These are phyloP conservation scores for Cataglyphis cursor DNA, from an alignment of 2,888 invertebrate genomes.

Conservation along the genomic window DNA sequence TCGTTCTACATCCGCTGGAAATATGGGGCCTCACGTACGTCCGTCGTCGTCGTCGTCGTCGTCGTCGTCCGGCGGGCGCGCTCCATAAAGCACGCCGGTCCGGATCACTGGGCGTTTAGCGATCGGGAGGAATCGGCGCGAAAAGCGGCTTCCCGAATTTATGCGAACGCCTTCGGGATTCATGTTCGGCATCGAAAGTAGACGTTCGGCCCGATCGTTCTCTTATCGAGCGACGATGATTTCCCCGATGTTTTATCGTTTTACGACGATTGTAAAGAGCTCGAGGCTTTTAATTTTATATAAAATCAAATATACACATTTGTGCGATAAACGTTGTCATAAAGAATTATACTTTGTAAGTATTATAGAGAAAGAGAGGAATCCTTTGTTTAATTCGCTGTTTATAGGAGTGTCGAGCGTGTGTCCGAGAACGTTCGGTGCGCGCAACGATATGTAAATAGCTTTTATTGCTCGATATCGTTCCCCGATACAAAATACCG, in stretches of 20 bases:
- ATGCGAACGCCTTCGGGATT: slow-evolving; percentile 40
- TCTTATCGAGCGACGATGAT: slow-evolving; percentile 39
- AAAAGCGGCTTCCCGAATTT: slow-evolving; percentile 56
- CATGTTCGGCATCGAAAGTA: slow-evolving; percentile 45
- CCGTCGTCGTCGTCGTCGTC: slow-evolving; percentile 18
- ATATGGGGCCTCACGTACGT: slow-evolving; percentile 69
- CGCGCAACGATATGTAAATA: slow-evolving; percentile 36
- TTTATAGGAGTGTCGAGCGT: not conserved
- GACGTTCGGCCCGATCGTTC: slow-evolving; percentile 20
- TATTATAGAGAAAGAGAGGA: not conserved
- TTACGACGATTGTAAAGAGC: not conserved
- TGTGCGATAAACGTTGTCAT: not conserved
- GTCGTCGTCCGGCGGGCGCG: slow-evolving; percentile 39
- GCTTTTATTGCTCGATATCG: slow-evolving; percentile 51
- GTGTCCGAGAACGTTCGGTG: not conserved
- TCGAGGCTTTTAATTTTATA: not conserved
- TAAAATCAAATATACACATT: not conserved
- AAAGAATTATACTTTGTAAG: not conserved
- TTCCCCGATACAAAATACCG: slow-evolving; percentile 5
- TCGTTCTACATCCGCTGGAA: slow-evolving; percentile 79
- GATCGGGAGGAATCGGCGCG: slow-evolving; percentile 61
- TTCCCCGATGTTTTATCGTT: slow-evolving; percentile 17
- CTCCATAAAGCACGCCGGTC: slow-evolving; percentile 72
- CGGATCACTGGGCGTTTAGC: slow-evolving; percentile 71
- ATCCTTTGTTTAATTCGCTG: slow-evolving; percentile 9